Base-by-base conservation (phyloP, 2,113 vertebrate genomes). In the Mohoua ochrocephala region DNA sequence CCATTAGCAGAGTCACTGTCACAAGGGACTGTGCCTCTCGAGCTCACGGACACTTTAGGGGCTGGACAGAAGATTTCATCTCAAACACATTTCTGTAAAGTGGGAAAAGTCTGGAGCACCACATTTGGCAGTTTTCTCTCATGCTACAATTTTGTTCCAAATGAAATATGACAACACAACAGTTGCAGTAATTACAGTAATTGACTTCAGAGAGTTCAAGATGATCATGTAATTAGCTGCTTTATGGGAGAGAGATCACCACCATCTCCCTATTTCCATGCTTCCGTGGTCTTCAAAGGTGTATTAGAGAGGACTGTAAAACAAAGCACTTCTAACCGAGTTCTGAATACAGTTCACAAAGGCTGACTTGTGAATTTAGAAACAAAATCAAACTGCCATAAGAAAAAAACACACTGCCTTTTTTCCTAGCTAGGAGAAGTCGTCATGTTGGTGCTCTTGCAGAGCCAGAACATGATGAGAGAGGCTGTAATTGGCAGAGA, bases 91-190 rank as follows among this genome's bases (percentile, higher is more conserved):
- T 95, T 52, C 83, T 61, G 26, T 11, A 4, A 95, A 79, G 89
- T 93, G 65, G 82, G 67, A 76, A 13, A 74, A 86, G 64, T 60
- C 56, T 84, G 75, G 37, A 93, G 75, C 69, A 87, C 91, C 78
- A 28, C 92, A 28, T 23, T 87, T 96, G 95, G 83, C 96, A 96
- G 53, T 84, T 89, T 67, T 49, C 73, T 97, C 80, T 90, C 95
- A 60, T 33, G 91, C 87, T 93, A 76, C 85, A 68, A 41, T 96
- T 97, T 95, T 95, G 71, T 94, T 94, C 92, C 75, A 97, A 97
- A 97, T 97, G 95, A 97, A 97, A 97, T 97, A 97, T 97, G 98
- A 97, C 97, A 97, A 96, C 86, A 95, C 92, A 96, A 94, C 92
- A 89, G 91, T 97, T 93, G 76, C 30, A 31, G 95, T 98, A 98